Evolutionary conservation across 2,888 invertebrate genomes (phyloP).

Genomic region (Hyles lineata): DNA sequence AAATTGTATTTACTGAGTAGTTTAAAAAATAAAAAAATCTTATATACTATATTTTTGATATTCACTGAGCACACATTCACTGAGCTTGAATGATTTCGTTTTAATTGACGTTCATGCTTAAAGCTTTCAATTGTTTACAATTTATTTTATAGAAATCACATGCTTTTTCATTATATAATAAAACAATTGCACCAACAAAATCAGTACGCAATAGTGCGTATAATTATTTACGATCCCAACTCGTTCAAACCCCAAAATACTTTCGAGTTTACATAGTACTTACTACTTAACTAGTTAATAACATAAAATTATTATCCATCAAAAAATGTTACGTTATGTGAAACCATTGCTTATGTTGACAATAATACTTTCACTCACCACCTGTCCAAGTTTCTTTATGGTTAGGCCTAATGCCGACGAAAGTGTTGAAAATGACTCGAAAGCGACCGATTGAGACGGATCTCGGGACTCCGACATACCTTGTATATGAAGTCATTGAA

Average conservation of each 20-base stretch:
- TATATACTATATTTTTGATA: too few relatives aligned
- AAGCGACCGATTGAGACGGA: not conserved
- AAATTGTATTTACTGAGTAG: too few relatives aligned
- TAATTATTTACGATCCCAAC: not conserved
- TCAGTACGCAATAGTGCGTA: not conserved
- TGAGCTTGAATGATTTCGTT: too few relatives aligned
- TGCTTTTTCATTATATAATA: too few relatives aligned
- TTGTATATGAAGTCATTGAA: not conserved
- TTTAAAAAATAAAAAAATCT: too few relatives aligned
- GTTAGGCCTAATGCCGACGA: slow-evolving; percentile 30
- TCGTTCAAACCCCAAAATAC: not conserved
- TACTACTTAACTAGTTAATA: slow-evolving; percentile 40
- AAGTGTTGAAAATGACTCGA: slow-evolving; percentile 32
- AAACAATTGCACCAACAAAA: not conserved
- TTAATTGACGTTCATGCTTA: too few relatives aligned
- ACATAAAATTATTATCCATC: slow-evolving; percentile 52
- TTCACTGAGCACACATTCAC: too few relatives aligned
- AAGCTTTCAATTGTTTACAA: too few relatives aligned
- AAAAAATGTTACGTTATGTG: slow-evolving; percentile 42
- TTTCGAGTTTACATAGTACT: slow-evolving; percentile 29
- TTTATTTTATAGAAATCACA: too few relatives aligned
- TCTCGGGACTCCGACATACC: slow-evolving; percentile 2
- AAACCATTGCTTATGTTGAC: slow-evolving; percentile 43
- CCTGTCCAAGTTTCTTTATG: slow-evolving; percentile 34
- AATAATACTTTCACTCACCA: slow-evolving; percentile 47